Percentiles rank a stretch among this genome's conserved stretches.
Evolutionary conservation across 2,113 vertebrate genomes (phyloP).

Genomic region (human): DNA sequence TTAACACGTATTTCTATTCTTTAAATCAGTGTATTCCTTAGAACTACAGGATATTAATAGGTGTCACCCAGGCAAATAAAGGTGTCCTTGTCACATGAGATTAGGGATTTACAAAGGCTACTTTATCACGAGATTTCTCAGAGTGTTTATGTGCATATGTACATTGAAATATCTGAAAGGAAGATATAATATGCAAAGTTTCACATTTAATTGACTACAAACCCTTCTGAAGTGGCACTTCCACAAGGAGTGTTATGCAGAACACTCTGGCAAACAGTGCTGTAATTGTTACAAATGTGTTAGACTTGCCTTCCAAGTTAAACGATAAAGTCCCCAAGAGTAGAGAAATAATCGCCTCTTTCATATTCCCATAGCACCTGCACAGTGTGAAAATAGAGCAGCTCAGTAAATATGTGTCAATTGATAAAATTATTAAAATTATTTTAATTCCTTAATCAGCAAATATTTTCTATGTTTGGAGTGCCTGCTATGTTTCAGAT

Average conservation of each 20-base stretch:
- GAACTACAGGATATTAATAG: background rate
- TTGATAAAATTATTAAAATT: background rate
- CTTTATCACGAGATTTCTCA: slow-evolving; percentile 4
- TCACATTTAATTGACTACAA: slow-evolving; percentile 28
- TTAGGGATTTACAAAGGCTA: background rate
- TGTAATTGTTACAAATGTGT: background rate
- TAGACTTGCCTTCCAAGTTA: slow-evolving; percentile 24
- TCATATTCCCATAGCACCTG: background rate
- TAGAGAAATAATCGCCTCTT: slow-evolving; percentile 10
- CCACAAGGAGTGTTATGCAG: background rate
- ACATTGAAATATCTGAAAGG: slow-evolving; percentile 1
- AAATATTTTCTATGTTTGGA: background rate
- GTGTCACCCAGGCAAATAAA: background rate
- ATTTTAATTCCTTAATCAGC: slow-evolving; percentile 17
- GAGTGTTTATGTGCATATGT: background rate
- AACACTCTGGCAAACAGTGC: background rate
- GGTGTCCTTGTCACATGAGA: background rate
- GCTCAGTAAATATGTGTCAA: background rate
- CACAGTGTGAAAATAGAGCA: background rate
- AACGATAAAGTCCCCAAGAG: background rate
- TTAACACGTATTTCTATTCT: background rate
- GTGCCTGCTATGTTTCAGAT: background rate
- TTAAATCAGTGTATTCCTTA: background rate
- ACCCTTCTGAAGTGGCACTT: background rate
- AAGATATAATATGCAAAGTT: background rate